A percentile compares a stretch with the other conserved stretches of the same genome.
phyloP scores from a whole-genome alignment of 2,797 vertebrate genomes.

The Sebastes trivittatus region DNA sequence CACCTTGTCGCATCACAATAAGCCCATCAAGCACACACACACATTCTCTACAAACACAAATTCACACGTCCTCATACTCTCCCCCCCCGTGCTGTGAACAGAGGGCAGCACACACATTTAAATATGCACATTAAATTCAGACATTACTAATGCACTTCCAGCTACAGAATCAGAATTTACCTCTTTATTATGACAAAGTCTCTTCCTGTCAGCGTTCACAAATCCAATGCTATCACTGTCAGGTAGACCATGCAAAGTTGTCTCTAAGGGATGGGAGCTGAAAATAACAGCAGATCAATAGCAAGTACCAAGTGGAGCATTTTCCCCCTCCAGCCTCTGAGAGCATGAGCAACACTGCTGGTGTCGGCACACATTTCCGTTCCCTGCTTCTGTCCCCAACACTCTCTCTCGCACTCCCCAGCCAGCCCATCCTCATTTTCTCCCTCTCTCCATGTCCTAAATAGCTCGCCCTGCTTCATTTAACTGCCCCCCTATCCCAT shows the following conservation, averaged over 20 bases:
- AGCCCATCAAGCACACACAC: not conserved
- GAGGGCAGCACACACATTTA: not conserved
- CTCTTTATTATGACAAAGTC: slow-evolving; percentile 9
- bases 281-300: slow-evolving; percentile 75
- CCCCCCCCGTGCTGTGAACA: not conserved
- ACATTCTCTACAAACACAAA: slow-evolving; percentile 7
- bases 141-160: not conserved
- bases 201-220: not conserved
- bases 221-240: slow-evolving; percentile 9
- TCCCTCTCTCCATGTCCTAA: slow-evolving; percentile 51
- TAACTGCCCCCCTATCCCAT: slow-evolving; percentile 45
- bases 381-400: slow-evolving; percentile 18
- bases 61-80: not conserved
- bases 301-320: slow-evolving; percentile 56
- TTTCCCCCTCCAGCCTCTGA: slow-evolving; percentile 45
- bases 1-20: slow-evolving; percentile 15
- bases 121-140: not conserved
- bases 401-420: slow-evolving; percentile 20
- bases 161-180: not conserved
- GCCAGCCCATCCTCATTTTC: slow-evolving; percentile 37
- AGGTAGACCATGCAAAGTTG: slow-evolving; percentile 62
- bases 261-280: slow-evolving; percentile 41
- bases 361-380: slow-evolving; percentile 52
- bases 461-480: slow-evolving; percentile 60
- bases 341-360: slow-evolving; percentile 51